These are phyloP conservation scores for Falco concolor DNA, from an alignment of 2,797 vertebrate species.

Conservation along the genomic window DNA sequence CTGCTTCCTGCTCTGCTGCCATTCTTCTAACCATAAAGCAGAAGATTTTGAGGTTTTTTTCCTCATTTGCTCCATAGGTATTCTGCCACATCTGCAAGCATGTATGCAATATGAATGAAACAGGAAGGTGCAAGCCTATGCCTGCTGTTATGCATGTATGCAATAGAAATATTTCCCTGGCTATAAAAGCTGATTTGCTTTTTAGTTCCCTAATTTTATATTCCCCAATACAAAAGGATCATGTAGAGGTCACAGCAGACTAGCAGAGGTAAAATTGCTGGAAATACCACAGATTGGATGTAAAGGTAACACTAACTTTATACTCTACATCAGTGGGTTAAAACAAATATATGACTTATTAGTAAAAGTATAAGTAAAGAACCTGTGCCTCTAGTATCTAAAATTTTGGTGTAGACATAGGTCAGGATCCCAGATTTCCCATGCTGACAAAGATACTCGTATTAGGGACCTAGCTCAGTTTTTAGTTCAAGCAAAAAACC, in stretches of 20 bases:
- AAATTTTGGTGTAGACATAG: neutral
- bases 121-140: neutral
- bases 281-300: neutral
- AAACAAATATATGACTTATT: neutral
- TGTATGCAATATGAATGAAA: neutral
- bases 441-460: neutral
- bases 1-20: neutral
- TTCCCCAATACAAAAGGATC: neutral
- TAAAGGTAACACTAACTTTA: neutral
- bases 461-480: neutral
- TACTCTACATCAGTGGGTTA: neutral
- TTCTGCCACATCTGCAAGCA: neutral
- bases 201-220: neutral
- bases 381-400: neutral
- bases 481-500: neutral
- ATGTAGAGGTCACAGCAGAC: neutral
- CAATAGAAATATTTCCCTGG: neutral
- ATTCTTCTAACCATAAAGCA: neutral
- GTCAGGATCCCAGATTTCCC: neutral
- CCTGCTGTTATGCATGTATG: neutral
- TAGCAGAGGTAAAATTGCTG: neutral
- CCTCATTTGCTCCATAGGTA: neutral
- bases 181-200: neutral
- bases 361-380: neutral
- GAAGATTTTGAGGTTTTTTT: neutral